A percentile compares a stretch with the other conserved stretches of the same genome.
Conservation (phyloP, 2,797 vertebrate species). For the Philypnodon macrostomus region DNA sequence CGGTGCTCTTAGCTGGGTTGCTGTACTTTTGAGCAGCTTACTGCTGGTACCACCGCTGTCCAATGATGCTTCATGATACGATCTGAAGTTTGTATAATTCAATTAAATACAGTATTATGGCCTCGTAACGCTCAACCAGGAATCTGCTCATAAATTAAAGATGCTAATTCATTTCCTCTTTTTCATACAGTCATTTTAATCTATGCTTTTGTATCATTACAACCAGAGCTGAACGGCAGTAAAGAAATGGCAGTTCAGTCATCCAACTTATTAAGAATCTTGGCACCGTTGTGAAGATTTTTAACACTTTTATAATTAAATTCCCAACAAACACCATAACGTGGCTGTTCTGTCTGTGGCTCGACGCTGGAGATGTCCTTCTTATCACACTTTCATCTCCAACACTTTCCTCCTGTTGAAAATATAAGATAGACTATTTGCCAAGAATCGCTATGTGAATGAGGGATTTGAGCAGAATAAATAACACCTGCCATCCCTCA, state of each 20-base stretch:
- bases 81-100: slow-evolving; percentile 42
- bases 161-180: slow-evolving; percentile 32
- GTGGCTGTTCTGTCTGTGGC: neutral
- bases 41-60: slow-evolving; percentile 11
- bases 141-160: slow-evolving; percentile 42
- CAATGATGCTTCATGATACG: slow-evolving; percentile 17
- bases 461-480: slow-evolving; percentile 25
- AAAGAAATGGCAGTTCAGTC: slow-evolving; percentile 29
- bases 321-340: slow-evolving; percentile 30
- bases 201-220: slow-evolving; percentile 28
- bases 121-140: slow-evolving; percentile 31
- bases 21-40: slow-evolving; percentile 16
- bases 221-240: slow-evolving; percentile 13
- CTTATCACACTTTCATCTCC: slow-evolving; percentile 39
- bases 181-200: slow-evolving; percentile 28
- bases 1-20: slow-evolving; percentile 10
- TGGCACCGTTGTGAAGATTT: slow-evolving; percentile 12
- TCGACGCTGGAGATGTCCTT: slow-evolving; percentile 22
- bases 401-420: slow-evolving; percentile 32
- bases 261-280: slow-evolving; percentile 31
- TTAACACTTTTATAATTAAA: slow-evolving; percentile 30
- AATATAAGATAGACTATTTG: slow-evolving; percentile 4
- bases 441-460: slow-evolving; percentile 37
- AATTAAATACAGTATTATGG: slow-evolving; percentile 43
- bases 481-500: slow-evolving; percentile 38